Percentiles rank a stretch among this genome's conserved stretches.
phyloP scores from a whole-genome alignment of 1,140 invertebrate genomes.

The Drosophila watanabei region DNA sequence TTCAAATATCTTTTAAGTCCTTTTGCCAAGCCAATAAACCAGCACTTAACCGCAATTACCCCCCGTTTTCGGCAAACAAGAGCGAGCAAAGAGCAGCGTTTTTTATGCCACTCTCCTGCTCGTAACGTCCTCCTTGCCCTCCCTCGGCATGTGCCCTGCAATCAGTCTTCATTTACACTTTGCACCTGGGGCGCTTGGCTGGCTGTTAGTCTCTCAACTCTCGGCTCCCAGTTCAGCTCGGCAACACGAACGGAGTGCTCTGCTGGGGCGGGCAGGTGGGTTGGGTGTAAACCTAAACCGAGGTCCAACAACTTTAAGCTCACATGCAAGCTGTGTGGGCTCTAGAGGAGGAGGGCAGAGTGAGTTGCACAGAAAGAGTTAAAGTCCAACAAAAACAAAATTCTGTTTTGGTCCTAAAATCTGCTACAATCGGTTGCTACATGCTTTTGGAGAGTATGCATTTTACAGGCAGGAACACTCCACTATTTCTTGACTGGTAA shows the following conservation, averaged over 20 bases:
- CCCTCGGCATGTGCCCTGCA: slow-evolving; percentile 73
- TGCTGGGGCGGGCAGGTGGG: slow-evolving; percentile 6
- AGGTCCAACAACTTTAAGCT: slow-evolving; percentile 73
- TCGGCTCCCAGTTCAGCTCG: slow-evolving; percentile 32
- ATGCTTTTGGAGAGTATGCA: slow-evolving; percentile 44
- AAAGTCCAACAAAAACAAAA: slow-evolving; percentile 33
- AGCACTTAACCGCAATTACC: slow-evolving; percentile 84
- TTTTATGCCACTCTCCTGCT: slow-evolving; percentile 56
- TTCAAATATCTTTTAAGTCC: slow-evolving; percentile 77
- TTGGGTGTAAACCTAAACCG: slow-evolving; percentile 16
- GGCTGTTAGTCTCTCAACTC: slow-evolving; percentile 42
- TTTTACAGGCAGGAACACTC: slow-evolving; percentile 43
- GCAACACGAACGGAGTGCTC: slow-evolving; percentile 60
- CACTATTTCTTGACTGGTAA: slow-evolving; percentile 17
- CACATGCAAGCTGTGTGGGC: slow-evolving; percentile 56
- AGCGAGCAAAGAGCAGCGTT: slow-evolving; percentile 56
- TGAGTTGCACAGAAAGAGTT: slow-evolving; percentile 32
- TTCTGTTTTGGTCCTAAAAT: slow-evolving; percentile 20
- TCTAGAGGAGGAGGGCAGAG: slow-evolving; percentile 6
- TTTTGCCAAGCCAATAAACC: slow-evolving; percentile 82
- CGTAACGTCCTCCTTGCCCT: slow-evolving; percentile 4
- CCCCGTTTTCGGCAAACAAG: slow-evolving; percentile 75
- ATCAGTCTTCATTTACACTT: slow-evolving; percentile 84
- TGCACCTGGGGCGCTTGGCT: slow-evolving; percentile 75
- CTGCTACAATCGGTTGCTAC: slow-evolving; percentile 17